Evolutionary conservation across 2,797 vertebrate genomes (phyloP).

Genomic region (Propithecus perrieri): DNA sequence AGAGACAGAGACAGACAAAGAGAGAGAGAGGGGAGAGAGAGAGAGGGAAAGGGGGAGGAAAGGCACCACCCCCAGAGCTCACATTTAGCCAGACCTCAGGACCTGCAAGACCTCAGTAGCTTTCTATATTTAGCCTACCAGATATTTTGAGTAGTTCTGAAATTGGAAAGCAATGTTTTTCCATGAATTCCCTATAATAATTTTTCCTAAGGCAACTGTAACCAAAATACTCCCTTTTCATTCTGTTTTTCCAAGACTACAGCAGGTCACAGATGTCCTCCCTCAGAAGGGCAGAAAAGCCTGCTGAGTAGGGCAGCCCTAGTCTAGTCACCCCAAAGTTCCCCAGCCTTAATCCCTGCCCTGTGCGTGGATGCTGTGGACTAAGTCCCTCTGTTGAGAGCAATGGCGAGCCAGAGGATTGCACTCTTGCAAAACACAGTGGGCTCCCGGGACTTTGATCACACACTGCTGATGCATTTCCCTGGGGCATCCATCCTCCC

Average conservation of each 20-base stretch:
- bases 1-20: neutral
- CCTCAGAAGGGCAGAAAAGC: neutral
- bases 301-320: neutral
- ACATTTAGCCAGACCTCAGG: neutral
- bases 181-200: conserved; percentile 40
- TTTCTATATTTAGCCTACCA: conserved; percentile 58
- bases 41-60: neutral
- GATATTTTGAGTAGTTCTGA: conserved; percentile 61
- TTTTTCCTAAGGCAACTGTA: conserved; percentile 58
- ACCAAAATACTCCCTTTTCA: conserved; percentile 36
- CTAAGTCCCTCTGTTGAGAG: neutral
- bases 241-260: conserved; percentile 39
- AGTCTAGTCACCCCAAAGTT: neutral
- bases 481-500: neutral
- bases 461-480: neutral
- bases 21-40: neutral
- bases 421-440: neutral
- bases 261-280: neutral
- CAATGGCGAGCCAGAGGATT: neutral
- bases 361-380: neutral
- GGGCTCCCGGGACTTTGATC: neutral
- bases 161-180: conserved; percentile 69
- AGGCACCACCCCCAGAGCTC: neutral
- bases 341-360: neutral
- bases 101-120: neutral